Percentiles rank a stretch among this genome's conserved stretches.
Evolutionary conservation across 1,140 invertebrate species (phyloP).

Genomic region (Platyscapa corneri): DNA sequence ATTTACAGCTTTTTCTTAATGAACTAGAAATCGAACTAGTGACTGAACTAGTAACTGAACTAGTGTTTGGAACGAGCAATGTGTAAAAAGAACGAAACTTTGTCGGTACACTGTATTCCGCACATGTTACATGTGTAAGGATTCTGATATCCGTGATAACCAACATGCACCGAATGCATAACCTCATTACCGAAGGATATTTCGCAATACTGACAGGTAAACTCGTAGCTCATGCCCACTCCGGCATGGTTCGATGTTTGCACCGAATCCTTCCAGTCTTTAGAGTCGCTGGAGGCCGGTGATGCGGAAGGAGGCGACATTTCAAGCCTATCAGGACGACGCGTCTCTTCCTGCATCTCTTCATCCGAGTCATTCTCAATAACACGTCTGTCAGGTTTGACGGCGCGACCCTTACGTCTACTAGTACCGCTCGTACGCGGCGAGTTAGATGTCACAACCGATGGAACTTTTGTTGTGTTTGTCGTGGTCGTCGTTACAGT

Average conservation of each 20-base stretch:
- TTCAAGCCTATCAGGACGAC: neutral
- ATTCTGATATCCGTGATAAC: constrained; percentile 92
- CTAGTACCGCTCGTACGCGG: constrained; percentile 71
- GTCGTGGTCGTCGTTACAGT: neutral
- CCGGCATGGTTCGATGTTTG: neutral
- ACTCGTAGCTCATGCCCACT: constrained; percentile 20
- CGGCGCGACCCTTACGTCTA: constrained; percentile 86
- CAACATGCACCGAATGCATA: constrained; percentile 97
- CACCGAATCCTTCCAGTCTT: constrained; percentile 18
- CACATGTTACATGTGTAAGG: constrained; percentile 97
- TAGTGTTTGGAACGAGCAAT: constrained; percentile 88
- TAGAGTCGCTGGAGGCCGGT: neutral
- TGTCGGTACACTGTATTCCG: constrained; percentile 86
- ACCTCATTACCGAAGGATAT: constrained; percentile 92
- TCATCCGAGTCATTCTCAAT: constrained; percentile 72
- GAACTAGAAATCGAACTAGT: too few species aligned
- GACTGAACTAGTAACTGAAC: too few species aligned
- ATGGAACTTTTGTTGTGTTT: neutral
- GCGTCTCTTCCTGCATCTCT: constrained; percentile 60
- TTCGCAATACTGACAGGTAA: constrained; percentile 87
- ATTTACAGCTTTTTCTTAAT: too few species aligned
- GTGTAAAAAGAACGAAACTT: constrained; percentile 93
- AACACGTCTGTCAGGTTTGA: constrained; percentile 81
- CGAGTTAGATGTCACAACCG: neutral
- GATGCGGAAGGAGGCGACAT: neutral